Evolutionary conservation across 2,888 invertebrate species (phyloP), one percentile per base, ranked within the genome.

Genomic region (Drosophila paramelanica): DNA sequence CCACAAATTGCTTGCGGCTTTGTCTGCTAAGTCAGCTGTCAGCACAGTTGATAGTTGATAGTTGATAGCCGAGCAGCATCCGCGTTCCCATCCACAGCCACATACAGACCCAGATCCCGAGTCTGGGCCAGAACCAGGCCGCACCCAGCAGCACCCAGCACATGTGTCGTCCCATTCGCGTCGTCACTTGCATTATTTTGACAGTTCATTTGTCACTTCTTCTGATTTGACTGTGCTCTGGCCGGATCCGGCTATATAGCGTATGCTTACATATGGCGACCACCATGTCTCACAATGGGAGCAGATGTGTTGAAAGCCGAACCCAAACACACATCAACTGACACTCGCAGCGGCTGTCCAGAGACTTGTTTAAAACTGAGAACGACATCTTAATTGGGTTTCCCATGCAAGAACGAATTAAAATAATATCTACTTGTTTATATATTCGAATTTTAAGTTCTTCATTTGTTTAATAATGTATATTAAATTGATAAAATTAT

Each of bases 161-260:
- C 67, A 68, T 88, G 75, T 86, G 88, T 75, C 72, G 67, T 71
- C 72, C 69, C 72, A 70, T 61, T 69, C 66, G 72, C 85, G 81
- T 81, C 76, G 71, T 74, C 87, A 78, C 85, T 82, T 79, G 80
- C 80, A 85, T 79, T 82, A 83, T 83, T 83, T 77, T 88, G 83
- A 83, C 88, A 83, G 87, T 83, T 83, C 83, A 83, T 83, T 83
- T 83, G 83, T 83, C 83, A 83, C 78, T 71, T 75, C 83, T 77
- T 72, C 66, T 88, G 83, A 83, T 83, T 83, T 84, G 81, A 67
- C 72, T 67, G 74, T 64, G 70, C 60, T 69, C 73, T 57, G 71
- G 27, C 73, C 57, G 71, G 27, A 58, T 50, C 64, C 55, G 58
- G 42, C 36, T 38, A 51, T 56, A 33, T 23, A 23, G 23, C 23